Percentiles rank a stretch among this genome's conserved stretches.
These are phyloP conservation scores for Pinna nobilis DNA, from an alignment of 1,140 invertebrate genomes.

Conservation along the genomic window DNA sequence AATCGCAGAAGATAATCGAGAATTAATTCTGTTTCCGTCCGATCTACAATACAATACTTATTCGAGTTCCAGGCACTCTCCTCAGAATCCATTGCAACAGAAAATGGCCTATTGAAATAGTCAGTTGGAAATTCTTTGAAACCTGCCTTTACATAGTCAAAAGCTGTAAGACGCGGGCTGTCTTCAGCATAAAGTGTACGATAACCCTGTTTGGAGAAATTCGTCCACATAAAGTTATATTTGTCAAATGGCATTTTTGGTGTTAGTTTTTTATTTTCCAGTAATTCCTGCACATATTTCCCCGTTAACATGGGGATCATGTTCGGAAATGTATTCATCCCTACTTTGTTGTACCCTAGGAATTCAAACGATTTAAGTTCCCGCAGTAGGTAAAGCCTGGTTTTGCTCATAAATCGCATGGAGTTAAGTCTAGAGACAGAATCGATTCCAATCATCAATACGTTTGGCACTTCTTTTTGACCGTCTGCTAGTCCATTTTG, in stretches of 20 bases:
- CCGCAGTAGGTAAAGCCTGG: conserved; percentile 78
- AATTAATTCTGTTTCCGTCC: conserved; percentile 67
- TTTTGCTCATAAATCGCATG: conserved; percentile 86
- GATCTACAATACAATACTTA: conserved; percentile 64
- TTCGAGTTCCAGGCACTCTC: conserved; percentile 64
- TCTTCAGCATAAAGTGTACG: conserved; percentile 77
- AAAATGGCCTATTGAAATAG: conserved; percentile 74
- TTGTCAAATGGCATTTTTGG: conserved; percentile 70
- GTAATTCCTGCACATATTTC: conserved; percentile 69
- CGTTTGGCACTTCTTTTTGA: conserved; percentile 55
- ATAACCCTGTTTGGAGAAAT: conserved; percentile 74
- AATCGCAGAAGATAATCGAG: conserved; percentile 66
- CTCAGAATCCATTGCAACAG: conserved; percentile 65
- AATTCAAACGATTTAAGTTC: conserved; percentile 65
- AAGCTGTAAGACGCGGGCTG: conserved; percentile 74
- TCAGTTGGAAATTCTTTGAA: conserved; percentile 75
- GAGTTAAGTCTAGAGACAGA: conserved; percentile 90
- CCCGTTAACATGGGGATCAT: conserved; percentile 71
- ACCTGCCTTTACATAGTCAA: conserved; percentile 75
- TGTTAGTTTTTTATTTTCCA: conserved; percentile 67
- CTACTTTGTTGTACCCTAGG: conserved; percentile 72
- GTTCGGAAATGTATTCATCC: conserved; percentile 74
- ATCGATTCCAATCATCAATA: conserved; percentile 90
- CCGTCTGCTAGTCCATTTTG: conserved; percentile 20
- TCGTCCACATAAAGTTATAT: conserved; percentile 77